A percentile compares a stretch with the other conserved stretches of the same genome.
phyloP scores from a whole-genome alignment of 2,113 vertebrate genomes.

The Nycticorax nycticorax region DNA sequence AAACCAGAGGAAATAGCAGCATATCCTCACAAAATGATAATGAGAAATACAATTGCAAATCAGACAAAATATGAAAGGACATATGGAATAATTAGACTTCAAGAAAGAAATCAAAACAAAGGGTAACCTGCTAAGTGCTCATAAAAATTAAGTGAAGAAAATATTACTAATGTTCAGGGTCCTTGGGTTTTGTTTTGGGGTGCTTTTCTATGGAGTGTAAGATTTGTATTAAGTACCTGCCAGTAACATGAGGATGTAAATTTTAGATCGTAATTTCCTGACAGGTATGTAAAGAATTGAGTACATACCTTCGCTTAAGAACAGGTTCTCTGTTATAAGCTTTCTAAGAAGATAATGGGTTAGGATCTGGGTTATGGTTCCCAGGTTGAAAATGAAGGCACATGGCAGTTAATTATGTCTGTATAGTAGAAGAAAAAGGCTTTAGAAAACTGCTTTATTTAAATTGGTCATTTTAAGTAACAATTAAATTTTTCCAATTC shows the following conservation, averaged over 20 bases:
- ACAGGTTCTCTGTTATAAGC: background rate
- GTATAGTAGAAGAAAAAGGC: background rate
- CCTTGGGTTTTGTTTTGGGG: background rate
- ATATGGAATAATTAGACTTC: conserved; percentile 62
- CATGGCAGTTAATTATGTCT: background rate
- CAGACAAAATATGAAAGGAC: conserved; percentile 64
- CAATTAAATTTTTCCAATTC: background rate
- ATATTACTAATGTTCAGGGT: background rate
- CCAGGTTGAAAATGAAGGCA: background rate
- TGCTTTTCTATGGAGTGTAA: background rate
- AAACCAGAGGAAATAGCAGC: conserved; percentile 67
- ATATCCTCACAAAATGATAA: conserved; percentile 65
- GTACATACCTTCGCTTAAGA: background rate
- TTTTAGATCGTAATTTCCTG: background rate
- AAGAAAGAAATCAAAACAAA: conserved; percentile 51
- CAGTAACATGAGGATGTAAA: no score
- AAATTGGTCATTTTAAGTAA: background rate
- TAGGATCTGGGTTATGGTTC: background rate
- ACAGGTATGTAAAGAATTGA: background rate
- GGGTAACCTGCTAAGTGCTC: conserved; percentile 36
- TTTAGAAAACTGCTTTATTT: background rate
- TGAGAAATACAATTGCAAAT: conserved; percentile 70
- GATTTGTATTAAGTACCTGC: background rate
- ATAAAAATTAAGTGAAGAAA: background rate
- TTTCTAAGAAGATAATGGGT: background rate